Percentiles rank a stretch among this genome's conserved stretches.
Evolutionary conservation across 2,888 invertebrate species (phyloP).

Genomic region (Hemithea aestivaria): DNA sequence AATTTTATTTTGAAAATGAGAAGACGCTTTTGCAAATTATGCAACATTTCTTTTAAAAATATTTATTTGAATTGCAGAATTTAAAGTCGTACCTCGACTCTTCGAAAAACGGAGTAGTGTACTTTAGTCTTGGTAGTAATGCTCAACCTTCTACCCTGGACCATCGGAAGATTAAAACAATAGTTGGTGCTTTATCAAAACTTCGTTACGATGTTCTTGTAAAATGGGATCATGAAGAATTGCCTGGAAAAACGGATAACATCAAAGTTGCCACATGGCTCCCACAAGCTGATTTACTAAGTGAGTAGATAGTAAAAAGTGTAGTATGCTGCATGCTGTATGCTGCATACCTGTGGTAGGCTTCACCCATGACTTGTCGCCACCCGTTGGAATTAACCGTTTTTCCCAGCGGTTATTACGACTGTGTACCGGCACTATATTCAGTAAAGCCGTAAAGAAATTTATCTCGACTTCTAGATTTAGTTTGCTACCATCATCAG

Average conservation of each 20-base stretch:
- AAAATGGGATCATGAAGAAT: constrained; percentile 53
- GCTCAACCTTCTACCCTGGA: constrained; percentile 45
- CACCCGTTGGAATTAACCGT: too few relatives aligned
- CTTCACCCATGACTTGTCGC: too few relatives aligned
- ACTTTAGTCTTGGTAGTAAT: constrained; percentile 64
- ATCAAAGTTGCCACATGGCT: constrained; percentile 56
- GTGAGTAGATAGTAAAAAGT: constrained; percentile 33
- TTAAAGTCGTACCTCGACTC: constrained; percentile 51
- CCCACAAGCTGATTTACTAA: constrained; percentile 59
- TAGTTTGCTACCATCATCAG: too few relatives aligned
- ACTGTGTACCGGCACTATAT: too few relatives aligned
- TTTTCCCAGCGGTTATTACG: too few relatives aligned
- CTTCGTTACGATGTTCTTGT: constrained; percentile 61
- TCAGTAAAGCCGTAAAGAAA: too few relatives aligned
- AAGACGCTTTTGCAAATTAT: too few relatives aligned
- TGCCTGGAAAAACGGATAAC: constrained; percentile 45
- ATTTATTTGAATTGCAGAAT: constrained; percentile 41
- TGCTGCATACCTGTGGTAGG: too few relatives aligned
- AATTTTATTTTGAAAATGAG: too few relatives aligned
- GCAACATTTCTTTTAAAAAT: not conserved
- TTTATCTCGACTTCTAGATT: too few relatives aligned
- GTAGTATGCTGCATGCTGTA: too few relatives aligned
- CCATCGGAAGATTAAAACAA: constrained; percentile 35
- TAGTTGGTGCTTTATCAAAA: constrained; percentile 48
- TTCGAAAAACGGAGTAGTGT: constrained; percentile 57